Evolutionary conservation across 1,140 invertebrate genomes (phyloP), one percentile per base, ranked within the genome.

Genomic region (Drusus annulatus): DNA sequence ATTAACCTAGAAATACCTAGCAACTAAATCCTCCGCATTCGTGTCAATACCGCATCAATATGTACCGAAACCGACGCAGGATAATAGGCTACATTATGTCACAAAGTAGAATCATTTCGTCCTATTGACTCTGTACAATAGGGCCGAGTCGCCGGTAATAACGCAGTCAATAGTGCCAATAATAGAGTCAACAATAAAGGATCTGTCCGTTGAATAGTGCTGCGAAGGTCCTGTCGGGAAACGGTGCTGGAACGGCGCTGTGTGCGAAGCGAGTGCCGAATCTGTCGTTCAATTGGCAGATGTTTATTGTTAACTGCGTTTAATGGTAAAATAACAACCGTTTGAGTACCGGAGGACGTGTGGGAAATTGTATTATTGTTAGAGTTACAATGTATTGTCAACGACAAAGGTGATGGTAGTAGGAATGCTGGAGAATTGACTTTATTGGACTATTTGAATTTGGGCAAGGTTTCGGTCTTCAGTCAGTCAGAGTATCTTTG

Each of bases 21-120:
- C 10, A n/a, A 13, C 10, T 13, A 45, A 45, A 45, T 60, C 17
- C 56, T 60, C n/a, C n/a, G 10, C 54, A 10, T 45, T 56, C 56
- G 16, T 19, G 56, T 60, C 56, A 19, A 17, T 60, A 23, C 7
- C 17, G 13, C 17, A 60, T 60, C n/a, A 60, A 17, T 60, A 28
- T 65, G 62, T 25, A 45, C 21, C 23, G n/a, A 65, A 71, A 71
- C 31, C 68, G 31, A 50, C 31, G 45, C 65, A 23, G 19, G 17
- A 81, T 81, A 81, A 81, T 81, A 58, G 65, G 21, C 74, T 65
- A 81, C 68, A 81, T 77, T 81, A 81, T 81, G 76, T 54, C 45
- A 50, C 58, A 81, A 77, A 81, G 71, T 71, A 78, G 80, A 17
- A 63, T 78, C 80, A 78, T 81, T 81, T 81, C 80, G 74, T 81